Evolutionary conservation across 2,113 vertebrate genomes (phyloP).

Genomic region (Chloropsis cyanopogon): DNA sequence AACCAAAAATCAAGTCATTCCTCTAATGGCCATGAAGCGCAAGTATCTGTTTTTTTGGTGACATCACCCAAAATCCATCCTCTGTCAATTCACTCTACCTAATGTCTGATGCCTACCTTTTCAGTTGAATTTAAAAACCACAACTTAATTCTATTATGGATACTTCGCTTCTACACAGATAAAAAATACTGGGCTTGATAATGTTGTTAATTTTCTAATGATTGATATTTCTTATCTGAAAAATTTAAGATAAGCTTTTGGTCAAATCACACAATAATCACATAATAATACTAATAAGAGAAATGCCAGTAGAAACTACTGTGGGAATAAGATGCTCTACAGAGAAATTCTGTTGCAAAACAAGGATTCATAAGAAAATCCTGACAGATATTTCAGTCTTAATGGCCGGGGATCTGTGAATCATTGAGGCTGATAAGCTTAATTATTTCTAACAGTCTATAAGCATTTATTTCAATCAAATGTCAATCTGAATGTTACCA

Average conservation of each 20-base stretch:
- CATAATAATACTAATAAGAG: background rate
- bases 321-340: background rate
- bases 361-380: background rate
- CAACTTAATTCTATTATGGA: background rate
- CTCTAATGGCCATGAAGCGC: background rate
- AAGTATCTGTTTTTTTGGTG: background rate
- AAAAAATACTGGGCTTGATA: background rate
- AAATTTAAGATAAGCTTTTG: background rate
- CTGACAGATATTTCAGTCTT: background rate
- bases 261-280: background rate
- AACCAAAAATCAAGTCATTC: background rate
- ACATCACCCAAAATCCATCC: background rate
- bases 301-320: background rate
- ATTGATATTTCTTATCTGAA: background rate
- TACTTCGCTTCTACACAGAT: background rate
- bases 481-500: background rate
- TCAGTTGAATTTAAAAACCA: background rate
- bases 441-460: constrained; percentile 9
- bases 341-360: background rate
- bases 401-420: background rate
- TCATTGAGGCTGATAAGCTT: background rate
- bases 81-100: background rate
- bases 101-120: background rate
- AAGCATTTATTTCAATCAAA: background rate
- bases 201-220: background rate